Percentiles rank a stretch among this genome's conserved stretches.
Evolutionary conservation across 1,140 invertebrate species (phyloP).

Genomic region (Eupeodes corollae): DNA sequence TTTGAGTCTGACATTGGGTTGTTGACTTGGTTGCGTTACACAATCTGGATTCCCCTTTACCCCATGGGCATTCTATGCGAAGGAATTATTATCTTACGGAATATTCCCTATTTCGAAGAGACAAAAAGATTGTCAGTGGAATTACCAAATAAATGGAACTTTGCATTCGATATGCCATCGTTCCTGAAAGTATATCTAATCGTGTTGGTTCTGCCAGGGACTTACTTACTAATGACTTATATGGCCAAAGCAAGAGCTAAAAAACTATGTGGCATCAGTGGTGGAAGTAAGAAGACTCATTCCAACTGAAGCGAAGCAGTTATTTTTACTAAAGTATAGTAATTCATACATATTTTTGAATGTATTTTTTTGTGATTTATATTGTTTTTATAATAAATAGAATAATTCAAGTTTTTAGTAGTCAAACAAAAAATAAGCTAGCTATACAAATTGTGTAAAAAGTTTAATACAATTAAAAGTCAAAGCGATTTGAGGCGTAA

Average conservation of each 20-base stretch:
- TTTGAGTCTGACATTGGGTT: constrained; percentile 61
- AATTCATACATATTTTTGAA: no score
- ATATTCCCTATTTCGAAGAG: constrained; percentile 84
- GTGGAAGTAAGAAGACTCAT: constrained; percentile 16
- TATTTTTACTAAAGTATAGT: no score
- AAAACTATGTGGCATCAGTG: constrained; percentile 39
- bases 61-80: constrained; percentile 82
- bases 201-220: constrained; percentile 58
- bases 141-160: constrained; percentile 76
- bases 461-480: not conserved
- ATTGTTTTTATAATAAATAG: no score
- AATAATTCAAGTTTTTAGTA: no score
- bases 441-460: no score
- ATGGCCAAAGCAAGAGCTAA: constrained; percentile 60
- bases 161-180: constrained; percentile 74
- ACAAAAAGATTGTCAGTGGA: constrained; percentile 62
- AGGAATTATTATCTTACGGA: constrained; percentile 63
- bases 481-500: not conserved
- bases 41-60: constrained; percentile 86
- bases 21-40: constrained; percentile 87
- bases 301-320: constrained; percentile 6
- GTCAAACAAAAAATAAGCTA: no score
- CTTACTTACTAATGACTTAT: constrained; percentile 64
- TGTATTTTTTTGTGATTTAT: no score
- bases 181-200: constrained; percentile 69